These are phyloP conservation scores for Brachionichthys hirsutus DNA, from an alignment of 2,113 vertebrate species.

Conservation along the genomic window DNA sequence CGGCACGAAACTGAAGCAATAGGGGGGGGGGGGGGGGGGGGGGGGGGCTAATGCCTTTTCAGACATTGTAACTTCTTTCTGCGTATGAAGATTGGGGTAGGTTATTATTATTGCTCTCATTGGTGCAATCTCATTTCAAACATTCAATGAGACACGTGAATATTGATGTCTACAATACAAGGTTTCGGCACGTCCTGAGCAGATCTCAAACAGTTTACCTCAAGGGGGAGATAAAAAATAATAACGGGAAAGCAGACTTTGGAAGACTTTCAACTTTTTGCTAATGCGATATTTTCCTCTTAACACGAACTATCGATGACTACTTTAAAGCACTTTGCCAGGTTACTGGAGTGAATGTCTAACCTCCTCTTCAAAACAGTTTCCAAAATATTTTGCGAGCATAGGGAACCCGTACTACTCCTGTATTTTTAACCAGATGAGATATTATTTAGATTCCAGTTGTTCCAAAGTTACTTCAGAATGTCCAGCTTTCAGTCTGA, in stretches of 20 bases:
- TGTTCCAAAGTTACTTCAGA: no score
- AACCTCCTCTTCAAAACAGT: no score
- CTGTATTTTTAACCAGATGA: no score
- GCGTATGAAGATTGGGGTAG: conserved; percentile 55
- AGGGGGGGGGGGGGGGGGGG: no score
- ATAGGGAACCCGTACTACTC: no score
- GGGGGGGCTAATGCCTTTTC: conserved; percentile 44
- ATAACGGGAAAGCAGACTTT: conserved; percentile 47
- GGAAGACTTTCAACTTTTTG: conserved; percentile 18
- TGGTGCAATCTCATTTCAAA: conserved; percentile 52
- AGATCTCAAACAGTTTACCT: conserved; percentile 27
- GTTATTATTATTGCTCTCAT: conserved; percentile 61
- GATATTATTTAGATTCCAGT: no score
- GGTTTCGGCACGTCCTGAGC: conserved; percentile 22
- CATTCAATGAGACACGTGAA: conserved; percentile 32
- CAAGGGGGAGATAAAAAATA: conserved; percentile 43
- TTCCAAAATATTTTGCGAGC: no score
- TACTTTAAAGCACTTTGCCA: no score
- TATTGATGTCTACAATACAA: conserved; percentile 11
- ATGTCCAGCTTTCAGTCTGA: no score
- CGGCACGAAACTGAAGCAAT: conserved; percentile 42
- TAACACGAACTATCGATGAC: no score
- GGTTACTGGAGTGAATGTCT: no score
- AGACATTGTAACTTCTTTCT: conserved; percentile 43
- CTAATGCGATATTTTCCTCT: conserved; percentile 12